Evolutionary conservation across 2,797 vertebrate species (phyloP), one percentile per base, ranked within the genome.

Genomic region (Myotis myotis): DNA sequence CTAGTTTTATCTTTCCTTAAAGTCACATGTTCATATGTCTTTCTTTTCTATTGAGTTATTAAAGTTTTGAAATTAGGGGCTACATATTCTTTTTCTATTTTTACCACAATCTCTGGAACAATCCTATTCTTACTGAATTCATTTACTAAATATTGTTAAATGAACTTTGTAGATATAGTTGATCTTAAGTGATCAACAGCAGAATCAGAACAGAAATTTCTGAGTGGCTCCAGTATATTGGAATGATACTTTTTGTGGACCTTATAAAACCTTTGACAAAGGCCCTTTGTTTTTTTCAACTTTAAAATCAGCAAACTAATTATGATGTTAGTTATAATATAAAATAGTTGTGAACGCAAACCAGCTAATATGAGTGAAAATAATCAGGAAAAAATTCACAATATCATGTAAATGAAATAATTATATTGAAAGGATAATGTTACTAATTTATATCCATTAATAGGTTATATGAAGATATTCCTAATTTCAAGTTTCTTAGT

Each of bases 131-230:
- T 19, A 62, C 28, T 68, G 41, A 9, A 64, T 25, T 13, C 17
- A 81, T 51, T 89, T 87, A 80, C 57, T 33, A 92, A 86, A 87
- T 49, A 78, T 47, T 64, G 71, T 22, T 89, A 93, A 93, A 55
- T 91, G 2, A 78, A 53, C 78, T 75, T 71, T 91, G 8, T 88
- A 81, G 17, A 23, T 16, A 87, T 6, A 53, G 3, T 41, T 93
- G 5, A 30, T 57, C 76, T 71, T 86, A 87, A 91, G 72, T 71
- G 13, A 89, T 53, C 75, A 89, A 55, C 10, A 47, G 10, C 8
- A 38, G 11, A 57, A 41, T 7, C 8, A 71, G 25, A 75, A 11
- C 49, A 76, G 51, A 23, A 22, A 68, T 86, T 86, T 86, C 62
- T 82, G 12, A 74, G 75, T 41, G 4, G n/a, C 8, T 57, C n/a